A percentile compares a stretch with the other conserved stretches of the same genome.
phyloP scores from a whole-genome alignment of 2,113 vertebrate species.

The Rattus rattus region DNA sequence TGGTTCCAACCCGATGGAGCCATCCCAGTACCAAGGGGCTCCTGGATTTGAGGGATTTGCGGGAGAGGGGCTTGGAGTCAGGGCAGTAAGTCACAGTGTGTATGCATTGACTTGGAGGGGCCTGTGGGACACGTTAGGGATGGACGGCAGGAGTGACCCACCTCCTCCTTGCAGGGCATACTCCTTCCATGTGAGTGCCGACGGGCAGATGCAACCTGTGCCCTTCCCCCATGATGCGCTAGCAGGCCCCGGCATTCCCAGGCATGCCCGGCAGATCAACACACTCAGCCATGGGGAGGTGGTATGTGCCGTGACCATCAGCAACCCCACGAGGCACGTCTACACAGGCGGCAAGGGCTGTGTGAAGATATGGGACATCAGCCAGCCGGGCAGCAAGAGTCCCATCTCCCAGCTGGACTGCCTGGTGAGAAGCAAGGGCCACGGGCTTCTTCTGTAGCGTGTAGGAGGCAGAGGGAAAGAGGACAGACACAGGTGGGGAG shows the following conservation, averaged over 20 bases:
- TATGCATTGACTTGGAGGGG: not conserved
- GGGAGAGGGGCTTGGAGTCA: not conserved
- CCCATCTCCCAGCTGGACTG: conserved; percentile 98
- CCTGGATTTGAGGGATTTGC: not conserved
- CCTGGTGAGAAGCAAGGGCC: conserved; percentile 87
- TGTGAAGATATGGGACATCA: conserved; percentile 99
- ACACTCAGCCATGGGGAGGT: conserved; percentile 96
- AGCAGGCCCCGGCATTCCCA: conserved; percentile 95
- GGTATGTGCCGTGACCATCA: conserved; percentile 98
- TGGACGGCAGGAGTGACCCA: not conserved
- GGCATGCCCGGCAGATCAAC: conserved; percentile 98
- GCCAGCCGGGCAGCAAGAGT: conserved; percentile 98
- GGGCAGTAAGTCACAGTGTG: not conserved
- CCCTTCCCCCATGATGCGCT: conserved; percentile 97
- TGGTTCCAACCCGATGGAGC: not conserved
- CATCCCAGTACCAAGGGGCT: not conserved
- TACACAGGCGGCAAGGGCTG: conserved; percentile 98
- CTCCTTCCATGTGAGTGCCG: conserved; percentile 96
- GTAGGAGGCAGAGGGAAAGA: not conserved
- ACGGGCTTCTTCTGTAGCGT: fast-evolving
- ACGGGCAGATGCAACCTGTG: conserved; percentile 98
- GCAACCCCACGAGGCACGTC: conserved; percentile 97
- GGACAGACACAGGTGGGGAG: not conserved
- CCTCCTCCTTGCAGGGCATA: conserved; percentile 89
- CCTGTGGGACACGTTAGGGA: not conserved